A percentile compares a stretch with the other conserved stretches of the same genome.
Conservation (phyloP, 2,888 invertebrate genomes). For the Cephus sareptanus region DNA sequence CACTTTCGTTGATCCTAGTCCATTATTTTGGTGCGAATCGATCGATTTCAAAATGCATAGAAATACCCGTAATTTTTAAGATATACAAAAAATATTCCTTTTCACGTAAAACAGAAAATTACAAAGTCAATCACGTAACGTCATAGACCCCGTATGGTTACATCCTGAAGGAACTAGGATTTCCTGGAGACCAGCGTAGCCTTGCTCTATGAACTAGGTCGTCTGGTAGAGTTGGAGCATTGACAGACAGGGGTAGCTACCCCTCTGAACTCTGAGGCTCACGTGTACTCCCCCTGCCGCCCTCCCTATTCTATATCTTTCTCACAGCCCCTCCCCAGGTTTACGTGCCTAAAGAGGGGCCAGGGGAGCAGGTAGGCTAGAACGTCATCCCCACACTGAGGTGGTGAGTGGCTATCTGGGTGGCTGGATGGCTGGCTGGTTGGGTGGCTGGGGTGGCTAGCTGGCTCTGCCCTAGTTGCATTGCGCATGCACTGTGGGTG, state of each 20-base stretch:
- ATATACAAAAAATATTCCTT: not conserved
- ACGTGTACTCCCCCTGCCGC: not conserved
- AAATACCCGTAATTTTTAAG: not conserved
- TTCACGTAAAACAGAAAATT: not conserved
- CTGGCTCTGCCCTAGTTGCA: slow-evolving; percentile 12
- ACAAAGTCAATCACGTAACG: not conserved
- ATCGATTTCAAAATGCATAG: not conserved
- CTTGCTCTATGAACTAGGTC: slow-evolving; percentile 60
- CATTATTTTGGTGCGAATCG: not conserved
- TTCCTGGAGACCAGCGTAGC: slow-evolving; percentile 33
- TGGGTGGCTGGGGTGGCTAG: slow-evolving; percentile 1
- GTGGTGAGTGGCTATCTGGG: not conserved
- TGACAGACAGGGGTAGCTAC: slow-evolving; percentile 29
- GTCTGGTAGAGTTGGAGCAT: slow-evolving; percentile 43
- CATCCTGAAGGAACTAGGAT: not conserved
- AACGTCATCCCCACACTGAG: not conserved
- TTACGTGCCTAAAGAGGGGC: not conserved
- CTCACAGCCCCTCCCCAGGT: not conserved
- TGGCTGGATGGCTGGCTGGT: not conserved
- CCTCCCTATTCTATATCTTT: slow-evolving; percentile 21
- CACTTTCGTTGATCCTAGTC: not conserved
- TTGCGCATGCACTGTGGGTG: slow-evolving; percentile 11
- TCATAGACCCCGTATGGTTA: not conserved
- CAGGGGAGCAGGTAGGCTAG: too few relatives aligned
- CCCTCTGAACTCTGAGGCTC: not conserved